Conservation (phyloP, 2,888 invertebrate species). For the Cotesia congregata region DNA sequence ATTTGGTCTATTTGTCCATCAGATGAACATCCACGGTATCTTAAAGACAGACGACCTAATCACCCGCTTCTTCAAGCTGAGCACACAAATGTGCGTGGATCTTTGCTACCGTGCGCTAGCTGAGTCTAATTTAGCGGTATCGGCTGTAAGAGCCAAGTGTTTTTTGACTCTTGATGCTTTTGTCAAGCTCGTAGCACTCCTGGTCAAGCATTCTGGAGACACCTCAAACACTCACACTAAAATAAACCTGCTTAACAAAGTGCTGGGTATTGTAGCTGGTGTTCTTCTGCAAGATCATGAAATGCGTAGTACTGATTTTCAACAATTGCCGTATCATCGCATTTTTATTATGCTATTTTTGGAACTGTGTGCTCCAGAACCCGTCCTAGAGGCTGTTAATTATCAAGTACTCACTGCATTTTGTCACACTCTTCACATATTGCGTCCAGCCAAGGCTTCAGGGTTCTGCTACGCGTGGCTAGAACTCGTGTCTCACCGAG, state of each 20-base stretch:
- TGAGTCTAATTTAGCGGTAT: slow-evolving; percentile 79
- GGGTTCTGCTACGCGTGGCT: slow-evolving; percentile 99
- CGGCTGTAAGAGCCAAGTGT: slow-evolving; percentile 87
- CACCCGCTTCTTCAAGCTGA: slow-evolving; percentile 95
- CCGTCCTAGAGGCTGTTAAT: slow-evolving; percentile 93
- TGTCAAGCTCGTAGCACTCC: slow-evolving; percentile 90
- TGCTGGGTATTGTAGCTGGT: slow-evolving; percentile 94
- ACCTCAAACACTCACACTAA: slow-evolving; percentile 94
- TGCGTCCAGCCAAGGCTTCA: slow-evolving; percentile 93
- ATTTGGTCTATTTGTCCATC: slow-evolving; percentile 93
- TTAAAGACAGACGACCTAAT: slow-evolving; percentile 98
- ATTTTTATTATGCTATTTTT: slow-evolving; percentile 93
- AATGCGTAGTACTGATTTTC: slow-evolving; percentile 89
- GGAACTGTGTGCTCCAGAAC: slow-evolving; percentile 94
- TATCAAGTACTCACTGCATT: slow-evolving; percentile 95
- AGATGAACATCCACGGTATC: slow-evolving; percentile 97
- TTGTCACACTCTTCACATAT: slow-evolving; percentile 94
- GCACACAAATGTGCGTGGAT: slow-evolving; percentile 96
- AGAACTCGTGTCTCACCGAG: slow-evolving; percentile 96
- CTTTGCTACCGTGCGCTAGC: slow-evolving; percentile 88
- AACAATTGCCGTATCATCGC: slow-evolving; percentile 97
- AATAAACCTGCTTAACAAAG: slow-evolving; percentile 96
- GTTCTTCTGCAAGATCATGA: slow-evolving; percentile 97
- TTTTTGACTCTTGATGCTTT: slow-evolving; percentile 97
- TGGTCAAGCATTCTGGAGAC: slow-evolving; percentile 96